A percentile compares a stretch with the other conserved stretches of the same genome.
Conservation (phyloP, 2,888 invertebrate species). For the Nemotelus nigrinus region DNA sequence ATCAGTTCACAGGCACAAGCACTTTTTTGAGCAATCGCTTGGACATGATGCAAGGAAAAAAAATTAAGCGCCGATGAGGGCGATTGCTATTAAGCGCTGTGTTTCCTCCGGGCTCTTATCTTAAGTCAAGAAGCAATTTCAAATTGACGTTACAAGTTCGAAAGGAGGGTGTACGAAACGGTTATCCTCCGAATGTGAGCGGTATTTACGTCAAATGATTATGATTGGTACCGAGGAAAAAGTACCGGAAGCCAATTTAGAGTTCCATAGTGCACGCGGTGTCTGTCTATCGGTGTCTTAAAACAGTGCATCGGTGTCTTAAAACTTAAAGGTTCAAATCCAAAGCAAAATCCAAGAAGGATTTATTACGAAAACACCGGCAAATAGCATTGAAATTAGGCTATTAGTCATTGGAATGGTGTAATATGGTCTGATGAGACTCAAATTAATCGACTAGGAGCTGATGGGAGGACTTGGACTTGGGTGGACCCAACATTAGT, state of each 20-base stretch:
- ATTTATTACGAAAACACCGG: neutral
- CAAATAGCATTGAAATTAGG: neutral
- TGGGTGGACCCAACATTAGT: neutral
- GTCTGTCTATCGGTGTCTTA: neutral
- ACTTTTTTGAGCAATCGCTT: no score
- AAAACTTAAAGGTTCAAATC: no score
- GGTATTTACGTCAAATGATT: neutral
- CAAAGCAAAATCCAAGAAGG: neutral
- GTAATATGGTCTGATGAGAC: neutral
- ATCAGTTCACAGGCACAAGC: no score
- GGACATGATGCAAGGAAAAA: no score
- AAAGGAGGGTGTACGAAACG: neutral
- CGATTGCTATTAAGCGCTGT: neutral
- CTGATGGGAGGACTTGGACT: conserved; percentile 3
- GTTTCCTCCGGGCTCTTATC: neutral
- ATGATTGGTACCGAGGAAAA: neutral
- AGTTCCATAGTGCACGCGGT: neutral
- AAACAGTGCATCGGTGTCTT: neutral
- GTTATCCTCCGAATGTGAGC: neutral
- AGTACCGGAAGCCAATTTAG: neutral
- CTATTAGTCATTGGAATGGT: neutral
- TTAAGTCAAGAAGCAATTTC: neutral
- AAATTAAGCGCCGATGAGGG: neutral
- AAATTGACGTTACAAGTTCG: neutral
- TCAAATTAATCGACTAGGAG: neutral